These are phyloP conservation scores for Oryzias woworae DNA, from an alignment of 2,113 vertebrate genomes.

Conservation along the genomic window DNA sequence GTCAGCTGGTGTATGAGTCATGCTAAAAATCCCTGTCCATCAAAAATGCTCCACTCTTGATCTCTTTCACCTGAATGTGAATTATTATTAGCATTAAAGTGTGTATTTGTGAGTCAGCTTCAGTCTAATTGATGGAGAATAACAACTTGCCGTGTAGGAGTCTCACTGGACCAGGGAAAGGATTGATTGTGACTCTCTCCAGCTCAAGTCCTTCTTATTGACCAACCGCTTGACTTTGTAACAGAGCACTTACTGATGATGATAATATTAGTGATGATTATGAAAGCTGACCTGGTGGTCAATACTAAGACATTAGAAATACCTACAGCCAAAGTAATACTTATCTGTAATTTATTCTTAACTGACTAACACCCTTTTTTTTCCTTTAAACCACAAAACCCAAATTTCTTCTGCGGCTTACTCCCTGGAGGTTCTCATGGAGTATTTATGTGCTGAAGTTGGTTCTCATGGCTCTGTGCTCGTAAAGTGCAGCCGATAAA, in stretches of 20 bases:
- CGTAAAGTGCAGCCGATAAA: slow-evolving; percentile 62
- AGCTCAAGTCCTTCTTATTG: slow-evolving; percentile 54
- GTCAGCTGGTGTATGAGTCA: slow-evolving; percentile 65
- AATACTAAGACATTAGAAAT: slow-evolving; percentile 22
- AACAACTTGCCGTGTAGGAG: slow-evolving; percentile 59
- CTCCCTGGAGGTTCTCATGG: slow-evolving; percentile 48
- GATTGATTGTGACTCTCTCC: slow-evolving; percentile 62
- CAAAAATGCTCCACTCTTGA: slow-evolving; percentile 45
- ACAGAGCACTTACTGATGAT: slow-evolving; percentile 54
- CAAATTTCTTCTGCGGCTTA: slow-evolving; percentile 12
- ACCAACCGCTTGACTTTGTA: slow-evolving; percentile 47
- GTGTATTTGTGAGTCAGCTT: slow-evolving; percentile 2
- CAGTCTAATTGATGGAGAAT: slow-evolving; percentile 65
- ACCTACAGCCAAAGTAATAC: slow-evolving; percentile 1
- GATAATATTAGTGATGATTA: slow-evolving; percentile 51
- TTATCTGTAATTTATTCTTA: slow-evolving; percentile 8
- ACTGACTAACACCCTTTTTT: slow-evolving; percentile 1
- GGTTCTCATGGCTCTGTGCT: slow-evolving; percentile 59
- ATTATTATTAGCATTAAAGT: slow-evolving; percentile 31
- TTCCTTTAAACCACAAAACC: neutral
- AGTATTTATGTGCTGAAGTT: slow-evolving; percentile 40
- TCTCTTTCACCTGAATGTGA: slow-evolving; percentile 59
- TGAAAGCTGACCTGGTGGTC: slow-evolving; percentile 48
- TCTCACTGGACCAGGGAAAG: slow-evolving; percentile 54
- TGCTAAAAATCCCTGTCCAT: slow-evolving; percentile 49